Evolutionary conservation across 2,113 vertebrate species (phyloP).

Genomic region (Onychorhynchus coronatus): DNA sequence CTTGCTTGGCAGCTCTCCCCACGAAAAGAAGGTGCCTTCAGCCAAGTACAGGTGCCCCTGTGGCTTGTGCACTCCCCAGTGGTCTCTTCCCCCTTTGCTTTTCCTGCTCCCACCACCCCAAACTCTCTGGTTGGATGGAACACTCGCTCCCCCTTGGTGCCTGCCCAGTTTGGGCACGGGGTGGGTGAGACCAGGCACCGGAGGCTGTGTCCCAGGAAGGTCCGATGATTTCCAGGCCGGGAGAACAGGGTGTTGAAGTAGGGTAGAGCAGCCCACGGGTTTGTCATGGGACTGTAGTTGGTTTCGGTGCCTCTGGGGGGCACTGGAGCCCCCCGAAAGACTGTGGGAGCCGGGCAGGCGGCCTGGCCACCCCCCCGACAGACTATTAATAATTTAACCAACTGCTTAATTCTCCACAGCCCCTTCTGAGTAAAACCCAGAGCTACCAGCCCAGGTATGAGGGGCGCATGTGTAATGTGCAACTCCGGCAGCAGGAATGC

Average conservation of each 20-base stretch:
- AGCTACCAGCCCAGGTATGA: neutral
- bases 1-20: accelerated
- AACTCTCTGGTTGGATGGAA: accelerated
- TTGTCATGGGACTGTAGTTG: neutral
- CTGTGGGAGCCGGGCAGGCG: accelerated
- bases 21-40: neutral
- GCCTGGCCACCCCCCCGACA: neutral
- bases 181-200: accelerated
- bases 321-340: constrained; percentile 16
- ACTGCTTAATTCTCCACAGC: constrained; percentile 8
- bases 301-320: constrained; percentile 37
- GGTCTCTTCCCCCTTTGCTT: neutral
- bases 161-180: neutral
- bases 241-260: neutral
- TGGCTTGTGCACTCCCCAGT: accelerated
- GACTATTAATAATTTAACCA: neutral
- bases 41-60: neutral
- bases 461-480: neutral
- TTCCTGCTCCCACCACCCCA: neutral
- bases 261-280: neutral
- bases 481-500: neutral
- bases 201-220: accelerated
- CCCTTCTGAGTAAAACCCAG: neutral
- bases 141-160: accelerated
- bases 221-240: neutral